Evolutionary conservation across 2,888 invertebrate genomes (phyloP), one percentile per base, ranked within the genome.

Genomic region (Phyllotreta striolata): DNA sequence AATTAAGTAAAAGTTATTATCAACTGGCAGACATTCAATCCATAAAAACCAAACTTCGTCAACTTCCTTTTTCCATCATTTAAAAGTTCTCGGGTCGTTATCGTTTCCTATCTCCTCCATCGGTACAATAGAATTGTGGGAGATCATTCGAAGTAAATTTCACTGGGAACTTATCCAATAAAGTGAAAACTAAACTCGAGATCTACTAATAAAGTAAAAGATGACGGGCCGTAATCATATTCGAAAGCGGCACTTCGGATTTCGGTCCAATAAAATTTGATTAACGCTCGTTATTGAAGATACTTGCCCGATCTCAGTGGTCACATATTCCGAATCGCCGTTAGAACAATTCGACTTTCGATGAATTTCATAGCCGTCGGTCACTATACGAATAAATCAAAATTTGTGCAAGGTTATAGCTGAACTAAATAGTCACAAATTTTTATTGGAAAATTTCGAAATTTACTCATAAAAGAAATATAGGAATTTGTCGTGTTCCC

Each of bases 201-300:
- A 71, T 67, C 69, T 67, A 72, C 70, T 71, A 70, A 73, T 73
- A 72, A 74, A 74, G 68, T 73, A 67, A 62, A 68, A 69, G 68
- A 72, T 72, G 73, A 70, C 69, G 69, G 71, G 70, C 72, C 71
- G 73, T 74, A 73, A 73, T 74, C 71, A 72, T 73, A 73, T 71
- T 66, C 64, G 55, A 54, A 57, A 68, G 69, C 67, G 68, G 72
- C 67, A 69, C 62, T 73, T 70, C 62, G 62, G 65, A 69, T 66
- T 72, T 66, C 65, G 59, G 62, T 63, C 68, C 69, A 68, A 71
- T 74, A 74, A 74, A 74, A 72, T 72, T 73, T 73, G 73, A 74
- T 73, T 72, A 74, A 73, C 71, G 71, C 57, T 40, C 14, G 56
- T 52, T 64, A 64, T 54, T 61, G 44, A 56, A 51, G 39, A 41